Conservation (phyloP, 2,888 invertebrate species). For the Crematogaster levior region DNA sequence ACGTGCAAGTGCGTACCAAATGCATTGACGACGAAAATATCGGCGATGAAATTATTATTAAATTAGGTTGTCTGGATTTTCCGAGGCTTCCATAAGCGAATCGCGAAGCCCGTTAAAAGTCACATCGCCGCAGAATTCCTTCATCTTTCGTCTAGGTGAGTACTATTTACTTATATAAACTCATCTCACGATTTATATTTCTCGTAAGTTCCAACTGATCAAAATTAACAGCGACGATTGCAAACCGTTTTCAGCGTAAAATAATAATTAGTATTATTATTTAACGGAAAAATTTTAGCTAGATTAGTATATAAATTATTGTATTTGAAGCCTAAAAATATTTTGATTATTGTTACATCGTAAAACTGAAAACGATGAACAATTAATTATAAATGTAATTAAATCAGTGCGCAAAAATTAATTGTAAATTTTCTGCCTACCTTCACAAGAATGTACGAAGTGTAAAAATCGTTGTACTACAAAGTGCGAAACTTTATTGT, state of each 20-base stretch:
- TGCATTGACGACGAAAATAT: slow-evolving; percentile 64
- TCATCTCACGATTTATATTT: slow-evolving; percentile 6
- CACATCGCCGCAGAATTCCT: slow-evolving; percentile 77
- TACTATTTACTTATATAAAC: slow-evolving; percentile 51
- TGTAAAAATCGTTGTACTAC: neutral
- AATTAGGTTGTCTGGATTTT: slow-evolving; percentile 80
- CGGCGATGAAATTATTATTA: slow-evolving; percentile 72
- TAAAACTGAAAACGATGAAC: neutral
- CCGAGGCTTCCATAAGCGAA: slow-evolving; percentile 83
- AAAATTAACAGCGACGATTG: neutral
- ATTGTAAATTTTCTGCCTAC: neutral
- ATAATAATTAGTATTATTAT: neutral
- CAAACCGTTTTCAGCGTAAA: slow-evolving; percentile 2
- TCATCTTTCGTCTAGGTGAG: slow-evolving; percentile 76
- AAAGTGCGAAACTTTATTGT: neutral
- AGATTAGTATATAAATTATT: neutral
- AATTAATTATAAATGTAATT: neutral
- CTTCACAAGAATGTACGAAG: neutral
- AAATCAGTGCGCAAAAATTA: neutral
- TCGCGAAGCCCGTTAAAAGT: slow-evolving; percentile 82
- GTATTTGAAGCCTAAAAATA: neutral
- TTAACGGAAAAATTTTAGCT: neutral
- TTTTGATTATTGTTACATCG: neutral
- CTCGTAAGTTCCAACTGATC: neutral
- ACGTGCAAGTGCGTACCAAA: neutral